Conservation (phyloP, 1,140 invertebrate species). For the Saccostrea echinata region DNA sequence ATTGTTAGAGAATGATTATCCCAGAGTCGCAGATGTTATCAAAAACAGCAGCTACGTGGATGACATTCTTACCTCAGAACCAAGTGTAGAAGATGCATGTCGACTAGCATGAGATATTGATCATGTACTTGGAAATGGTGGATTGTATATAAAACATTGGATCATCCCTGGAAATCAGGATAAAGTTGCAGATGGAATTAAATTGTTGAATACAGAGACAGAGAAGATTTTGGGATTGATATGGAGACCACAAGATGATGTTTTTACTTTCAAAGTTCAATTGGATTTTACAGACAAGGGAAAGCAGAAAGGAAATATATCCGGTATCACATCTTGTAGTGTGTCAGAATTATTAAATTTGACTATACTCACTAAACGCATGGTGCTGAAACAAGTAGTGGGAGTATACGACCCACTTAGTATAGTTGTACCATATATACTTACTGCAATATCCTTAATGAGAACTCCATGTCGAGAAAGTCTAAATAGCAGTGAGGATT, state of each 20-base stretch:
- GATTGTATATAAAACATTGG: too few species aligned
- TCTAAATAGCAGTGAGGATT: background rate
- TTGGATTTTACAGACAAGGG: too few species aligned
- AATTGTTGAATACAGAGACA: conserved; percentile 7
- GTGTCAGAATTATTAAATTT: too few species aligned
- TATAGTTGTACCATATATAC: conserved; percentile 13
- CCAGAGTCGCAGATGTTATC: conserved; percentile 1
- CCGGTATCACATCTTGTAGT: too few species aligned
- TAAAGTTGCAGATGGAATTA: too few species aligned
- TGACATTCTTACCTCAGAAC: conserved; percentile 39
- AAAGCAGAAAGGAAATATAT: too few species aligned
- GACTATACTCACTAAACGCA: background rate
- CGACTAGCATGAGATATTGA: too few species aligned
- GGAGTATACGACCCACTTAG: conserved; percentile 29
- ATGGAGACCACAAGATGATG: too few species aligned
- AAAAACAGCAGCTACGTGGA: conserved; percentile 46
- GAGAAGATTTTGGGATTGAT: conserved; percentile 17
- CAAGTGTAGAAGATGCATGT: too few species aligned
- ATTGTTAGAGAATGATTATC: conserved; percentile 23
- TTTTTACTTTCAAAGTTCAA: too few species aligned
- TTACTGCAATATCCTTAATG: conserved; percentile 36
- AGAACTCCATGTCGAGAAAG: conserved; percentile 35
- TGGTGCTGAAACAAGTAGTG: conserved; percentile 36
- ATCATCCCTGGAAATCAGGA: too few species aligned
- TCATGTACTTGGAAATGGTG: too few species aligned